Percentiles rank a stretch among this genome's conserved stretches.
Conservation (phyloP, 1,140 invertebrate species). For the Drusus annulatus region DNA sequence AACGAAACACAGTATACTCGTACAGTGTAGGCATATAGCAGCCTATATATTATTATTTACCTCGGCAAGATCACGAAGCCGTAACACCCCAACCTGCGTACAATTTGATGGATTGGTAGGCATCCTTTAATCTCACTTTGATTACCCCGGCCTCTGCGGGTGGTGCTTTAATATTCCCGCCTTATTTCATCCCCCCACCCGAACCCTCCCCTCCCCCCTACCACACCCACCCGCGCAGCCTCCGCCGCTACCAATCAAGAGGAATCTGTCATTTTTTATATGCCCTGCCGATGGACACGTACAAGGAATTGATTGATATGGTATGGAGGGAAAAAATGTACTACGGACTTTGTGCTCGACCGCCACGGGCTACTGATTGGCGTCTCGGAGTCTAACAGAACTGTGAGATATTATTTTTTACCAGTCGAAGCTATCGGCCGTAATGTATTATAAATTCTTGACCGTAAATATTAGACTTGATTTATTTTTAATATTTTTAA, state of each 20-base stretch:
- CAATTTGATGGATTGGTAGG: conserved; percentile 59
- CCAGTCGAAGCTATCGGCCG: too few relatives aligned
- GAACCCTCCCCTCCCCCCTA: not conserved
- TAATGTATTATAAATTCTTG: too few relatives aligned
- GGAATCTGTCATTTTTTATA: conserved; percentile 34
- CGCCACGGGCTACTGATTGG: conserved; percentile 20
- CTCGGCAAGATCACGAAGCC: conserved; percentile 37
- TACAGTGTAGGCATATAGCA: too few relatives aligned
- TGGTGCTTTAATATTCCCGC: conserved; percentile 57
- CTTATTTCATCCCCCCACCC: conserved; percentile 43
- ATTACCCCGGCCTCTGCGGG: conserved; percentile 56
- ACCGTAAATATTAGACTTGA: too few relatives aligned
- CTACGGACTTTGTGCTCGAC: conserved; percentile 28
- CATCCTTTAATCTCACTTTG: conserved; percentile 60
- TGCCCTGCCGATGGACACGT: conserved; percentile 6
- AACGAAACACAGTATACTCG: too few relatives aligned
- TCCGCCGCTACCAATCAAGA: conserved; percentile 32
- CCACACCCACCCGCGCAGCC: conserved; percentile 6
- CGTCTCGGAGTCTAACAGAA: conserved; percentile 9
- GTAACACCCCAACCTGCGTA: conserved; percentile 15
- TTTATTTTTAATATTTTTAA: too few relatives aligned
- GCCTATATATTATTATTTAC: conserved; percentile 11
- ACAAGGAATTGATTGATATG: conserved; percentile 29
- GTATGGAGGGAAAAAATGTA: conserved; percentile 8
- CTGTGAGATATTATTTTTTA: not conserved